phyloP scores from a whole-genome alignment of 2,113 vertebrate genomes.

The Misgurnus mizolepis region DNA sequence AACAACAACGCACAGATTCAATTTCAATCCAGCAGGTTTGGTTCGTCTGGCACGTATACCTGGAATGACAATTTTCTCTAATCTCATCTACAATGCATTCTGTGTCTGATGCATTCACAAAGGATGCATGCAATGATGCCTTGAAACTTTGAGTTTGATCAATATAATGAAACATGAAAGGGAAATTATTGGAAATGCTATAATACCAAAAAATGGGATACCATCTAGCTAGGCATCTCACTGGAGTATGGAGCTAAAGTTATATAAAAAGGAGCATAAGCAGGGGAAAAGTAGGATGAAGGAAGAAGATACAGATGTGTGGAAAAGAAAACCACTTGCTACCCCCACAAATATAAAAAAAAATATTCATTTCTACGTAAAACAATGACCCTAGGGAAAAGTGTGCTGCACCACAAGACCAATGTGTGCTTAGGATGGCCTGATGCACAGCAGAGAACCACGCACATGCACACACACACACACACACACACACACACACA shows the following conservation, averaged over 20 bases:
- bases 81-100: not conserved
- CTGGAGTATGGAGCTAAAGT: not conserved
- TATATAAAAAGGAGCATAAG: not conserved
- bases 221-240: not conserved
- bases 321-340: not conserved
- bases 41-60: not conserved
- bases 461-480: slow-evolving; percentile 31
- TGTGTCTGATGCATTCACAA: no score
- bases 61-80: no score
- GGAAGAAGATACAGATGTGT: not conserved
- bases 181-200: no score
- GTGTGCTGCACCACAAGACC: not conserved
- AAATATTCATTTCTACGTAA: not conserved
- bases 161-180: no score
- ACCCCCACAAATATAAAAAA: not conserved
- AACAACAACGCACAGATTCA: no score
- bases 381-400: not conserved
- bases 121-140: no score
- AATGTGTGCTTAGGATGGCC: not conserved
- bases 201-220: not conserved
- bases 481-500: slow-evolving; percentile 31
- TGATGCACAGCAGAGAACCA: slow-evolving; percentile 21
- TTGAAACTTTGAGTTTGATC: no score
- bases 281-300: not conserved
- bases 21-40: no score